These are phyloP conservation scores for Hylyphantes graminicola DNA, from an alignment of 1,140 invertebrate genomes.

Conservation along the genomic window DNA sequence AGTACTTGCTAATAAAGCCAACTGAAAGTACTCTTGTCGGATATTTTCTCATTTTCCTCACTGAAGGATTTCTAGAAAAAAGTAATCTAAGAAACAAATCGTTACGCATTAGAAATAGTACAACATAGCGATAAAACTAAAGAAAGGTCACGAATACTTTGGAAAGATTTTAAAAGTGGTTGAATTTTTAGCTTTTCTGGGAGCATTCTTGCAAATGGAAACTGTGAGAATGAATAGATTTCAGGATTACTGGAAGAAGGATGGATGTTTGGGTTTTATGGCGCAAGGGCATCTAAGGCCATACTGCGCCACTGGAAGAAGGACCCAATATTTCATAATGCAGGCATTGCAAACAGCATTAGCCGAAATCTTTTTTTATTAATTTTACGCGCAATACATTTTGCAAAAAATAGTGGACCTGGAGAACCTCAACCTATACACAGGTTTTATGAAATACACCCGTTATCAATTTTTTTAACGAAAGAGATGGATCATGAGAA, in stretches of 20 bases:
- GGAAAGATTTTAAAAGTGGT: slow-evolving; percentile 24
- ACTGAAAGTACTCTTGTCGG: slow-evolving; percentile 11
- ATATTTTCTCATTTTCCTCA: slow-evolving; percentile 38
- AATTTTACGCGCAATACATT: slow-evolving; percentile 25
- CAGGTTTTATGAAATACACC: slow-evolving; percentile 8
- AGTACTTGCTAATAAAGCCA: slow-evolving; percentile 20
- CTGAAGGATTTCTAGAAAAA: slow-evolving; percentile 13
- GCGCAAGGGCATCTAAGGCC: too few species aligned
- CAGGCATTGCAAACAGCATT: slow-evolving; percentile 28
- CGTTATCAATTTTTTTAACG: slow-evolving; percentile 24
- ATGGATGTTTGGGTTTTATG: too few species aligned
- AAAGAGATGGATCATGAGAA: slow-evolving; percentile 17
- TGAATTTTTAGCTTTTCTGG: slow-evolving; percentile 27
- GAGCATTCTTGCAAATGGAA: slow-evolving; percentile 28
- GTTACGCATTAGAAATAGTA: slow-evolving; percentile 19
- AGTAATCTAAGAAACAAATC: slow-evolving; percentile 36
- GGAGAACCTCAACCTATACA: slow-evolving; percentile 21
- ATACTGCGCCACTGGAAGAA: slow-evolving; percentile 42
- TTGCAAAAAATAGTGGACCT: slow-evolving; percentile 35
- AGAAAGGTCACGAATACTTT: slow-evolving; percentile 29
- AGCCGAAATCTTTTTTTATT: slow-evolving; percentile 40
- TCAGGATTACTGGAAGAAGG: slow-evolving; percentile 43
- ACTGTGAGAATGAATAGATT: slow-evolving; percentile 34
- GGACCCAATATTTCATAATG: slow-evolving; percentile 24
- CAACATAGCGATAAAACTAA: slow-evolving; percentile 11